These are phyloP conservation scores for Chelon auratus DNA, from an alignment of 2,797 vertebrate genomes.

Conservation along the genomic window DNA sequence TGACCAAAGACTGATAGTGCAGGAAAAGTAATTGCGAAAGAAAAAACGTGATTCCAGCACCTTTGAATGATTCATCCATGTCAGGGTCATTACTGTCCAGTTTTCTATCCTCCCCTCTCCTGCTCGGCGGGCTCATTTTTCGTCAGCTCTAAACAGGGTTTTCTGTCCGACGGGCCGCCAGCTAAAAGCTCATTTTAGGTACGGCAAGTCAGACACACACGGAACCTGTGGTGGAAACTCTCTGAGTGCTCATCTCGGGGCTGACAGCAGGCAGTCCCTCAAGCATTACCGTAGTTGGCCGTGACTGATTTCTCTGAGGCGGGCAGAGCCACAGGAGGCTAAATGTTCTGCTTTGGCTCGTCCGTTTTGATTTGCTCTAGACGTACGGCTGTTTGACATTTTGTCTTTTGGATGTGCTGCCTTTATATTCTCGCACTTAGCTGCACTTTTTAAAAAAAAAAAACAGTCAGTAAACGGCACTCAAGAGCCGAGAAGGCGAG, in stretches of 20 bases:
- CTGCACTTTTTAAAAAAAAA: background rate
- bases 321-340: constrained; percentile 72
- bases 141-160: constrained; percentile 52
- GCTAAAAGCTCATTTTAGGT: constrained; percentile 77
- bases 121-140: constrained; percentile 2
- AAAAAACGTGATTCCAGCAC: background rate
- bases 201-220: constrained; percentile 66
- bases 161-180: constrained; percentile 53
- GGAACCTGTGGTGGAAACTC: constrained; percentile 68
- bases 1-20: background rate
- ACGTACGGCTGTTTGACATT: constrained; percentile 72
- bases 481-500: constrained; percentile 19
- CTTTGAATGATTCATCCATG: constrained; percentile 25
- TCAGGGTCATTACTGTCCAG: constrained; percentile 21
- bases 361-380: constrained; percentile 77
- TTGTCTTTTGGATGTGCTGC: constrained; percentile 57
- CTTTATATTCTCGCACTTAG: constrained; percentile 46
- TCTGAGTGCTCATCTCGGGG: constrained; percentile 68
- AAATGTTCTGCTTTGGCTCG: constrained; percentile 72
- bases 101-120: constrained; percentile 35
- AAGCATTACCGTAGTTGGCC: constrained; percentile 72
- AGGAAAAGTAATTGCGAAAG: background rate
- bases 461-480: constrained; percentile 19
- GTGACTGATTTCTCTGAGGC: constrained; percentile 79
- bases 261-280: constrained; percentile 77